These are phyloP conservation scores for Operophtera brumata DNA, from an alignment of 2,888 invertebrate species.

Conservation along the genomic window DNA sequence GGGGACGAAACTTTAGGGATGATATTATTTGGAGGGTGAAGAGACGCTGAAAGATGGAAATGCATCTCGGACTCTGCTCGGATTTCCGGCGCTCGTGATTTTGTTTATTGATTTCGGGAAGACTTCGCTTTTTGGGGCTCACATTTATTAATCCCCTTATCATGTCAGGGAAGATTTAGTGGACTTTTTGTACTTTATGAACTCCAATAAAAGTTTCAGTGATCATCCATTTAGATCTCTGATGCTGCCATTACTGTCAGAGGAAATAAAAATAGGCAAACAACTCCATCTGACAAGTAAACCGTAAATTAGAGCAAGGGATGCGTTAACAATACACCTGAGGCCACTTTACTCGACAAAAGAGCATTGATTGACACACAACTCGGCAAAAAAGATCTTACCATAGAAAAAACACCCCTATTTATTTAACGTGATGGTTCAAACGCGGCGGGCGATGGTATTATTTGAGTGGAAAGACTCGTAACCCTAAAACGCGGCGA, in stretches of 20 bases:
- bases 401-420: constrained; percentile 35
- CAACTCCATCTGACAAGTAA: constrained; percentile 27
- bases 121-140: constrained; percentile 55
- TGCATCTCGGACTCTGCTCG: constrained; percentile 78
- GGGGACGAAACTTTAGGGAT: constrained; percentile 66
- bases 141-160: constrained; percentile 71
- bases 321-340: constrained; percentile 53
- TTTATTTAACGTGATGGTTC: constrained; percentile 25
- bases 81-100: constrained; percentile 79
- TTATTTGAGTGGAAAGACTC: constrained; percentile 33
- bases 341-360: constrained; percentile 53
- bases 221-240: constrained; percentile 42
- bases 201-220: constrained; percentile 46
- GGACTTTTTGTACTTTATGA: constrained; percentile 52
- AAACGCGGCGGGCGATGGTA: constrained; percentile 26
- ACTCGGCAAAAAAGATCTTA: constrained; percentile 32
- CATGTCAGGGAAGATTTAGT: constrained; percentile 65
- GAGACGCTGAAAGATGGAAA: constrained; percentile 79
- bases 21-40: constrained; percentile 74
- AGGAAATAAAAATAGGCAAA: constrained; percentile 26
- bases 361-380: constrained; percentile 48
- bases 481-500: constrained; percentile 49
- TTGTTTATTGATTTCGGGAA: constrained; percentile 78
- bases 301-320: constrained; percentile 38
- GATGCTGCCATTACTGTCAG: constrained; percentile 26